A percentile compares a stretch with the other conserved stretches of the same genome.
These are phyloP conservation scores for Holcopasites calliopsidis DNA, from an alignment of 1,140 invertebrate genomes.

Conservation along the genomic window DNA sequence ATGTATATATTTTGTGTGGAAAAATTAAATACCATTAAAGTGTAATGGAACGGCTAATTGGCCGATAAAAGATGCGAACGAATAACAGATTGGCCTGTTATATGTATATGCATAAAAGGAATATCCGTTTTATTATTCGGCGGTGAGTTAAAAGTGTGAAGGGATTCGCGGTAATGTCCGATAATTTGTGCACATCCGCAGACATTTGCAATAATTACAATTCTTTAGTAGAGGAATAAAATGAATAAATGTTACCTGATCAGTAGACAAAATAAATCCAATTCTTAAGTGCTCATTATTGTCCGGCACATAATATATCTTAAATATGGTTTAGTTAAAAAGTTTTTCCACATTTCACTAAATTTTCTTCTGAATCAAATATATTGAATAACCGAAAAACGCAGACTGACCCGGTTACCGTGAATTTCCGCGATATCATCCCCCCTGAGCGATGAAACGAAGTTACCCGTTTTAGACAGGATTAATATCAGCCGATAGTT, in stretches of 20 bases:
- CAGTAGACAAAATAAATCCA: too few relatives aligned
- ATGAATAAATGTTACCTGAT: too few relatives aligned
- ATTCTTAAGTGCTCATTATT: too few relatives aligned
- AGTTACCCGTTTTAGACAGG: conserved; percentile 16
- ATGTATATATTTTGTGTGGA: conserved; percentile 54
- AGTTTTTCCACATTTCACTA: too few relatives aligned
- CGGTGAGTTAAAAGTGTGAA: neutral
- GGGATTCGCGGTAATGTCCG: neutral
- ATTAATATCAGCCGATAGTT: conserved; percentile 40
- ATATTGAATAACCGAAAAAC: too few relatives aligned
- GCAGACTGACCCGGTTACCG: too few relatives aligned
- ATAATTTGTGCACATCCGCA: neutral
- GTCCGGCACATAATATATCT: too few relatives aligned
- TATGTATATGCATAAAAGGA: conserved; percentile 27
- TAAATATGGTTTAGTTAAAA: too few relatives aligned
- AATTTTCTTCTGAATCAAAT: too few relatives aligned
- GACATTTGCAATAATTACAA: too few relatives aligned
- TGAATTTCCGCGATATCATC: conserved; percentile 19
- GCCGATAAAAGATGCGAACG: conserved; percentile 55
- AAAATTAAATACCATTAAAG: conserved; percentile 65
- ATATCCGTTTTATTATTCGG: conserved; percentile 3
- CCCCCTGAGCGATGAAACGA: neutral
- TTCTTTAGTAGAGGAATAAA: too few relatives aligned
- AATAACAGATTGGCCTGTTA: conserved; percentile 46
- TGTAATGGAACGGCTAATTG: conserved; percentile 63